Conservation (phyloP, 2,888 invertebrate genomes). For the Agriopis leucophaearia region DNA sequence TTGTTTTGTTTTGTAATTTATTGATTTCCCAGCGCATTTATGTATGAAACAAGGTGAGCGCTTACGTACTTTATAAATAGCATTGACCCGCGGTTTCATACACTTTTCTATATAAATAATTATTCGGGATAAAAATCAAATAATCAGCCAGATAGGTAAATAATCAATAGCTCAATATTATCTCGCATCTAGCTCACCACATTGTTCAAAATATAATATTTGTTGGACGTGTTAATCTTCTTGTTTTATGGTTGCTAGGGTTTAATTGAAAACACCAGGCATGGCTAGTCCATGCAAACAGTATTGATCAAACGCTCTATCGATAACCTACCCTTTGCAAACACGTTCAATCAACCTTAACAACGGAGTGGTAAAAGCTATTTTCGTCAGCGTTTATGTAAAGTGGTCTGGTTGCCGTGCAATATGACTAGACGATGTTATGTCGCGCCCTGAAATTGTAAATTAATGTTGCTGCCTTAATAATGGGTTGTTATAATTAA, state of each 20-base stretch:
- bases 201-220: constrained; percentile 12
- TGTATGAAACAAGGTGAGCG: too few relatives aligned
- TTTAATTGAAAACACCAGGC: constrained; percentile 46
- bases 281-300: constrained; percentile 46
- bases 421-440: constrained; percentile 32
- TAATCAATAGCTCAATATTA: not conserved
- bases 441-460: constrained; percentile 12
- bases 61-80: too few relatives aligned
- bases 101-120: too few relatives aligned
- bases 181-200: not conserved
- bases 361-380: constrained; percentile 13
- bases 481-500: not conserved
- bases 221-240: constrained; percentile 21
- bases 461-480: not conserved
- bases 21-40: too few relatives aligned
- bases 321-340: constrained; percentile 29
- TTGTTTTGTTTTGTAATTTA: constrained; percentile 5
- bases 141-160: not conserved
- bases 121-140: too few relatives aligned
- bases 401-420: constrained; percentile 15
- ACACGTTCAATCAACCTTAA: constrained; percentile 26
- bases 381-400: constrained; percentile 23
- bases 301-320: constrained; percentile 53
- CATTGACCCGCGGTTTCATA: too few relatives aligned
- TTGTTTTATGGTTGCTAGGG: constrained; percentile 33